These are phyloP conservation scores for Trypoxylus dichotomus DNA, from an alignment of 1,140 invertebrate genomes.

Conservation along the genomic window DNA sequence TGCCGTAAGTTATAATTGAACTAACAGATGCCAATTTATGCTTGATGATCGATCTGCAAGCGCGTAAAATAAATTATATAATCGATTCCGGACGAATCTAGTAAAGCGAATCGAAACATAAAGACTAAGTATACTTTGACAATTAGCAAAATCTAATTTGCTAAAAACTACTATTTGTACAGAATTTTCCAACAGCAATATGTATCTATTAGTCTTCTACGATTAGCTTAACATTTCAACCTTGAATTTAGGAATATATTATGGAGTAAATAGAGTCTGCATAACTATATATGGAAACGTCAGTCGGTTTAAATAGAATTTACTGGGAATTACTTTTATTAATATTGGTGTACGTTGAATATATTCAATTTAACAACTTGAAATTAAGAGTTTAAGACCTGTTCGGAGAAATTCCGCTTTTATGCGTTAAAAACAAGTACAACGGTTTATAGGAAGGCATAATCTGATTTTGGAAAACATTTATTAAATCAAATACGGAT, in stretches of 20 bases:
- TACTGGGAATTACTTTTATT: not conserved
- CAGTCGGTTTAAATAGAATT: not conserved
- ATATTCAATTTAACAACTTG: too few species aligned
- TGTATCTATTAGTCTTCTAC: not conserved
- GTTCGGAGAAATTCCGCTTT: too few species aligned
- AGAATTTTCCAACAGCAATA: not conserved
- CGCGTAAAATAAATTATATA: not conserved
- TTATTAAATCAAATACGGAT: too few species aligned
- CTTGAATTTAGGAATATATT: constrained; percentile 12
- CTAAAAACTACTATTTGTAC: too few species aligned
- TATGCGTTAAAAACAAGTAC: too few species aligned
- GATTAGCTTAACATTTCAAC: not conserved
- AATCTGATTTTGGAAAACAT: too few species aligned
- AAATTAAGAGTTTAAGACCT: too few species aligned
- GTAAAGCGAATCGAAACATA: not conserved
- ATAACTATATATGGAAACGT: constrained; percentile 1
- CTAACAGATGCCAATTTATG: not conserved
- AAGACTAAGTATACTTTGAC: too few species aligned
- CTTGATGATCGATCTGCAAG: not conserved
- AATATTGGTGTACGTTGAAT: too few species aligned
- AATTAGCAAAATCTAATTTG: too few species aligned
- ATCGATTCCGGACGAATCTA: not conserved
- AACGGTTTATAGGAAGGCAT: too few species aligned
- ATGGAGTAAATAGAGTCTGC: not conserved
- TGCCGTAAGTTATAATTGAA: not conserved